Base-by-base conservation (phyloP, 2,888 invertebrate species). In the Dastarcus helophoroides region DNA sequence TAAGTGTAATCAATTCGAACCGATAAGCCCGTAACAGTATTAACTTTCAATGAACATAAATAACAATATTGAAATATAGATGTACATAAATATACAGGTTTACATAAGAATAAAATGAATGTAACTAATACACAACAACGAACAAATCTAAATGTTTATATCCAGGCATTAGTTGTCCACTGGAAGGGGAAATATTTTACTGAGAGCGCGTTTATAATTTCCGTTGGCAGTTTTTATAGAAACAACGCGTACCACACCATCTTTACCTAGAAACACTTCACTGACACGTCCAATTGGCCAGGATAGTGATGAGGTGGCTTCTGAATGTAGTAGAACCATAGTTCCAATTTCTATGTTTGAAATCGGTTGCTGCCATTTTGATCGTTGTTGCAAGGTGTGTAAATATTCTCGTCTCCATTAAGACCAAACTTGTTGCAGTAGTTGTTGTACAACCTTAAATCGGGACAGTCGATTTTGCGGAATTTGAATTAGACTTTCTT, bases 331-430 rank as follows among this genome's bases (percentile, higher is more conserved):
- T 2, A 32, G 16, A 9, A 32, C 32, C 6, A 28, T 5, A 4
- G 21, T 23, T 16, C 19, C 22, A 1, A 22, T n/a, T 3, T 15
- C 4, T 11, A 32, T 12, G 12, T 32, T 32, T 7, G 22, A 12
- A 2, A 3, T 3, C 3, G 19, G 3, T 11, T 25, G 10, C 11
- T 36, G 28, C 40, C 37, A 44, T 27, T 41, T 44, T 1, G 29
- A 29, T n/a, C 37, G 6, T 19, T 13, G 28, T 31, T 50, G 50
- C 2, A 53, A 36, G 2, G 27, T 16, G 4, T 33, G 27, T 3
- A 51, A 25, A 22, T 51, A 53, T 22, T 51, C 48, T 11, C 21
- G 15, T 2, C 26, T 26, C 48, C 42, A 46, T 5, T 31, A 16
- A 8, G 23, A 32, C 42, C 37, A 46, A 30, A 43, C 43, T 29